Evolutionary conservation across 2,888 invertebrate genomes (phyloP), one percentile per base, ranked within the genome.

Genomic region (Sinelater perroti): DNA sequence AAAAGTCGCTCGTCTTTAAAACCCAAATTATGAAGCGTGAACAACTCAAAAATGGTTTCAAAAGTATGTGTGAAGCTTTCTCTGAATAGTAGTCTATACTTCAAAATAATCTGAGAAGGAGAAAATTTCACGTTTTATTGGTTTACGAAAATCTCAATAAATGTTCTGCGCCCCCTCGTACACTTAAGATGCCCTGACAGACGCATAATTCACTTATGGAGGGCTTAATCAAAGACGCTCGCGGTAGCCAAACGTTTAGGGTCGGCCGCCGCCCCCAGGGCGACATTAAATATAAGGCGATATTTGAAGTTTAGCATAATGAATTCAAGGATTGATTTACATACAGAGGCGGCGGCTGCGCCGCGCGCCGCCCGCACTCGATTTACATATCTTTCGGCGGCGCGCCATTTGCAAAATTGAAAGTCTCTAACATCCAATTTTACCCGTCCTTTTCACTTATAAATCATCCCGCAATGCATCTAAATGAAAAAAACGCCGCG

Each of bases 251-350:
- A 31, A 13, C 44, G 11, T 31, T 21, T 31, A 56, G 35, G 50
- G 50, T 14, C 18, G 24, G 28, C 17, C 24, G 40, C 24, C 40
- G 16, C 52, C 44, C 53, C 20, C 10, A 53, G 44, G 52, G 40
- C 38, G 47, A 56, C 50, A 56, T 60, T 53, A 56, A 56, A 60
- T 60, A 47, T 47, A 33, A 45, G 49, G 46, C 52, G 60, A 60
- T 60, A 56, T 60, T 56, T 45, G 56, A 60, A 40, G 52, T 60
- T 60, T 56, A 55, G 60, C 60, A 38, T 56, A 56, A 60, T 56
- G 46, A 56, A 53, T 47, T 45, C 38, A 42, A 46, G 44, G 51
- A 56, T 60, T 53, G 60, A 60, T 60, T 60, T 60, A 40, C 55
- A 60, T 56, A 53, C 36, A 40, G 38, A 42, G 33, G 55, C 10